Conservation (phyloP, 2,888 invertebrate species). For the Caenorhabditis afra region DNA sequence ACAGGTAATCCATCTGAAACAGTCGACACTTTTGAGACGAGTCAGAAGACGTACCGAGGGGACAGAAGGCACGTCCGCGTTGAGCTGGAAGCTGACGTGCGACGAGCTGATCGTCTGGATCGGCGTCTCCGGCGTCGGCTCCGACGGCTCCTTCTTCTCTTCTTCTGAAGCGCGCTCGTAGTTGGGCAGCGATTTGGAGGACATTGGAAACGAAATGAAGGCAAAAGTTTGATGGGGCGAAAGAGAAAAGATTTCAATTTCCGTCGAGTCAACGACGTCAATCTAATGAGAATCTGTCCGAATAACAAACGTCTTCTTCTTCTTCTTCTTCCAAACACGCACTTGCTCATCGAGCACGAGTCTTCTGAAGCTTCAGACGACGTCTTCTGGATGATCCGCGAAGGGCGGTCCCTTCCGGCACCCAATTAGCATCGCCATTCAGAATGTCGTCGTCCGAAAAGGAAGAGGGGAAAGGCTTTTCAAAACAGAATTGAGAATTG, state of each 20-base stretch:
- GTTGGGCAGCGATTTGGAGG: slow-evolving; percentile 60
- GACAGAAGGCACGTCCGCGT: slow-evolving; percentile 12
- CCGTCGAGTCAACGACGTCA: slow-evolving; percentile 10
- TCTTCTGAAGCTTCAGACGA: background rate
- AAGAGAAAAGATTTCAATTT: slow-evolving; percentile 47
- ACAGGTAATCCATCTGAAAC: slow-evolving; percentile 73
- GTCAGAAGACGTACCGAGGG: slow-evolving; percentile 29
- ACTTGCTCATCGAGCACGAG: background rate
- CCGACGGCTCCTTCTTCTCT: slow-evolving; percentile 7
- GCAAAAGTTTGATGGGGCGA: too few species aligned
- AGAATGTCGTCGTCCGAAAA: slow-evolving; percentile 3
- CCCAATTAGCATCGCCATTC: slow-evolving; percentile 47
- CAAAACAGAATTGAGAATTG: slow-evolving; percentile 16
- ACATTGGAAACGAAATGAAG: slow-evolving; percentile 17
- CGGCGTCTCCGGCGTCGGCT: slow-evolving; percentile 20
- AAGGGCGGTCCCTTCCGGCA: slow-evolving; percentile 39
- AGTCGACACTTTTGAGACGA: background rate
- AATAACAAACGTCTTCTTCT: background rate
- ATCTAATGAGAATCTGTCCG: slow-evolving; percentile 4
- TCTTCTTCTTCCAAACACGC: too few species aligned
- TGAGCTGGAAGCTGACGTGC: slow-evolving; percentile 54
- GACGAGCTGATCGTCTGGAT: slow-evolving; percentile 54
- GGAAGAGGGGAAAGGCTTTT: background rate
- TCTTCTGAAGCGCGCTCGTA: slow-evolving; percentile 43
- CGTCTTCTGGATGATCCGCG: slow-evolving; percentile 20